Conservation (phyloP, 2,888 invertebrate species). For the Drosophila villosipedis region DNA sequence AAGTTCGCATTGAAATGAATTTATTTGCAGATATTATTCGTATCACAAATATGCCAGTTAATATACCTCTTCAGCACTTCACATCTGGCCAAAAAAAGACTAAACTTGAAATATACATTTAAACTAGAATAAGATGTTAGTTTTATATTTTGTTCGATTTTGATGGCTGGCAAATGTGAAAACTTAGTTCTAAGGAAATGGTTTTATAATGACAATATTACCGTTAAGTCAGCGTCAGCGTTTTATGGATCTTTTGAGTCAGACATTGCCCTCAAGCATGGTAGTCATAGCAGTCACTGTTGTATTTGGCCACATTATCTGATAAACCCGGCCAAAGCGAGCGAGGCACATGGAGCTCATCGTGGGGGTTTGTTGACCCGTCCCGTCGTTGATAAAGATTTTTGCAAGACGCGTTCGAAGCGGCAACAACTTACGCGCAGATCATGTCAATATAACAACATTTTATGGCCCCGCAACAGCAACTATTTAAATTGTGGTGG, state of each 20-base stretch:
- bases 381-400: slow-evolving; percentile 69
- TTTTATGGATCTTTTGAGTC: slow-evolving; percentile 70
- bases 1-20: not conserved
- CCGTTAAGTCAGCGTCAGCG: slow-evolving; percentile 61
- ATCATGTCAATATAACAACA: slow-evolving; percentile 71
- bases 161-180: not conserved
- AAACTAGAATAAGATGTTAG: not conserved
- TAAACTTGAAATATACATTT: not conserved
- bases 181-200: slow-evolving; percentile 6
- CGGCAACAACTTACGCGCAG: slow-evolving; percentile 66
- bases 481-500: slow-evolving; percentile 6
- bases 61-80: too few species aligned
- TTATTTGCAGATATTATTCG: not conserved
- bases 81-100: not conserved
- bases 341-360: slow-evolving; percentile 22
- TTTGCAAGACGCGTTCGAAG: slow-evolving; percentile 56
- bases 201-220: slow-evolving; percentile 50
- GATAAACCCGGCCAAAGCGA: slow-evolving; percentile 52
- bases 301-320: slow-evolving; percentile 61
- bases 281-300: slow-evolving; percentile 28
- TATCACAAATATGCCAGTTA: too few species aligned
- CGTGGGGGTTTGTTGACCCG: slow-evolving; percentile 71
- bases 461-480: slow-evolving; percentile 45
- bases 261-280: slow-evolving; percentile 19
- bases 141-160: not conserved